Conservation (phyloP, 1,140 invertebrate genomes). For the Drosophila baimaii region DNA sequence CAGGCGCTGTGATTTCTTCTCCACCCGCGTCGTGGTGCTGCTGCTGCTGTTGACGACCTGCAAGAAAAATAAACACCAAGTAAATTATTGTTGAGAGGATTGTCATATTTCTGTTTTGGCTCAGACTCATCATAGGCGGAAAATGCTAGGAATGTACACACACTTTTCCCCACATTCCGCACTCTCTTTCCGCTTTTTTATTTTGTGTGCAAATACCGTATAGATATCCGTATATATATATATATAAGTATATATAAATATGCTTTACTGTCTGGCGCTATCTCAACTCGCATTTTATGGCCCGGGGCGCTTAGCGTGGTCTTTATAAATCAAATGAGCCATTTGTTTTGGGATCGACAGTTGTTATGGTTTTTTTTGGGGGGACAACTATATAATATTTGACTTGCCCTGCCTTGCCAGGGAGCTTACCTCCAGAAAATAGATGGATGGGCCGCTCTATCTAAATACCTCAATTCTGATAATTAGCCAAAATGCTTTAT, state of each 20-base stretch:
- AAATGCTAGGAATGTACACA: conserved; percentile 38
- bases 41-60: conserved; percentile 84
- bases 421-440: conserved; percentile 41
- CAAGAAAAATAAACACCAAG: conserved; percentile 1
- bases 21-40: conserved; percentile 85
- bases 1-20: conserved; percentile 86
- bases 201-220: conserved; percentile 43
- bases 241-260: conserved; percentile 8
- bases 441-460: conserved; percentile 51
- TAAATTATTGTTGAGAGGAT: conserved; percentile 35
- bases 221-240: conserved; percentile 18
- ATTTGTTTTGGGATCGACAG: conserved; percentile 54
- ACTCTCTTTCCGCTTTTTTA: conserved; percentile 1
- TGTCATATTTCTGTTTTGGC: conserved; percentile 31
- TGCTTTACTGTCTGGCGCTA: conserved; percentile 54
- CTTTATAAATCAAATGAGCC: conserved; percentile 68
- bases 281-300: conserved; percentile 52
- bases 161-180: conserved; percentile 11
- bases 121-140: conserved; percentile 44
- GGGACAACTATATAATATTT: conserved; percentile 34
- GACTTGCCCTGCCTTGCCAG: conserved; percentile 10
- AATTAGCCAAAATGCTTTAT: conserved; percentile 42
- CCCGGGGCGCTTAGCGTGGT: conserved; percentile 52
- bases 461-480: conserved; percentile 27
- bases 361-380: conserved; percentile 8